These are phyloP conservation scores for Periphyllus acericola DNA, from an alignment of 2,888 invertebrate genomes.

Conservation along the genomic window DNA sequence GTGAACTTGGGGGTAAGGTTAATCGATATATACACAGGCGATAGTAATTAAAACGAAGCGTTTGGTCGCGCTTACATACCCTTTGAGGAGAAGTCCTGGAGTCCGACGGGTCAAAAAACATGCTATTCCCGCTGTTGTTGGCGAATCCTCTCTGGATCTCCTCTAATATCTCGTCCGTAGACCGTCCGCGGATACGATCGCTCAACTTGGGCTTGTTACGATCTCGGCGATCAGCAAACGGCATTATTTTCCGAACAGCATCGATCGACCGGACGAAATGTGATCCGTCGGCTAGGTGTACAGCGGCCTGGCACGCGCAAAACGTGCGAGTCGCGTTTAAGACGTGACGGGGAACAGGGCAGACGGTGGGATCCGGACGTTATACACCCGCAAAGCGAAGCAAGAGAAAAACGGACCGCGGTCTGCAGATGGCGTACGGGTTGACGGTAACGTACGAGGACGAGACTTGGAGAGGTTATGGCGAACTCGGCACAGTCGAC, in stretches of 20 bases:
- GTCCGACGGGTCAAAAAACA: constrained; percentile 50
- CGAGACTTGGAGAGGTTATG: not conserved
- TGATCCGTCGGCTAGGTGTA: too few species aligned
- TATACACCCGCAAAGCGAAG: not conserved
- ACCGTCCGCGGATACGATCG: constrained; percentile 66
- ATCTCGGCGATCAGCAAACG: constrained; percentile 49
- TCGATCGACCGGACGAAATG: constrained; percentile 1
- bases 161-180: constrained; percentile 66
- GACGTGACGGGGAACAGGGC: not conserved
- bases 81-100: constrained; percentile 38
- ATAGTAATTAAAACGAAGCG: not conserved
- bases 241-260: constrained; percentile 50
- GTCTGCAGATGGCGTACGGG: not conserved
- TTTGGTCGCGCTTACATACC: constrained; percentile 41
- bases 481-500: not conserved
- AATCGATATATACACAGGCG: not conserved
- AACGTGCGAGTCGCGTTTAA: too few species aligned
- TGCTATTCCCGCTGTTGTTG: constrained; percentile 64
- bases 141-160: constrained; percentile 66
- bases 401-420: not conserved
- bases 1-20: too few species aligned
- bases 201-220: constrained; percentile 65
- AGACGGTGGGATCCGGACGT: not conserved
- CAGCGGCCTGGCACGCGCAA: not conserved
- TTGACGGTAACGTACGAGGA: not conserved